Conservation (phyloP, 2,888 invertebrate genomes). For the Neocrepidodera transversa region DNA sequence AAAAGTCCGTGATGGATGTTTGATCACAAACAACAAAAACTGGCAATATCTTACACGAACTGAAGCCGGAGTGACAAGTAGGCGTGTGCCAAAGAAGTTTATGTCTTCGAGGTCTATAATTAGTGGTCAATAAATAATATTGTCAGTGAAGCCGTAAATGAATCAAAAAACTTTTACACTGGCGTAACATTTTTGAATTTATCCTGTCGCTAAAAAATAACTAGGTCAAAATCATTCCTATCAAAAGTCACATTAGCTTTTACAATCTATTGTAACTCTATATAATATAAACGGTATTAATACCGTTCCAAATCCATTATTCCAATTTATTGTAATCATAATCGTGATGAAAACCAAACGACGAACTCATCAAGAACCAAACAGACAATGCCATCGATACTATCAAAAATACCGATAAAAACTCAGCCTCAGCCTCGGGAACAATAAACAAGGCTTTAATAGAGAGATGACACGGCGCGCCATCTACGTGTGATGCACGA, state of each 20-base stretch:
- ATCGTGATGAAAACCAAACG: slow-evolving; percentile 26
- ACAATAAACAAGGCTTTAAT: slow-evolving; percentile 57
- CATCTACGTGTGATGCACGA: slow-evolving; percentile 59
- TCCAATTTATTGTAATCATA: slow-evolving; percentile 17
- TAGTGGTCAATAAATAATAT: slow-evolving; percentile 53
- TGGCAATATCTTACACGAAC: slow-evolving; percentile 35
- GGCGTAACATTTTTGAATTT: too few species aligned
- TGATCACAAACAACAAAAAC: slow-evolving; percentile 31
- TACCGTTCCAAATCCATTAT: slow-evolving; percentile 20
- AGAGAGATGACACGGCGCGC: slow-evolving; percentile 51
- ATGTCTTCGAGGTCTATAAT: slow-evolving; percentile 51
- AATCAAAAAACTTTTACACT: slow-evolving; percentile 43
- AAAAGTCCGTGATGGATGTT: slow-evolving; percentile 34
- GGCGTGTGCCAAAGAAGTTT: slow-evolving; percentile 49
- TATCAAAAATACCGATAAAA: slow-evolving; percentile 22
- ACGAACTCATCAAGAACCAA: slow-evolving; percentile 19
- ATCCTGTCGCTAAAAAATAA: too few species aligned
- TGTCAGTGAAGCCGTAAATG: slow-evolving; percentile 48
- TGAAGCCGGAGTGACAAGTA: slow-evolving; percentile 46
- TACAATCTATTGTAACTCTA: too few species aligned
- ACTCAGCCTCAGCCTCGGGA: too few species aligned
- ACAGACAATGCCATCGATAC: slow-evolving; percentile 15
- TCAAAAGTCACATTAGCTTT: too few species aligned
- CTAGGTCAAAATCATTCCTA: too few species aligned
- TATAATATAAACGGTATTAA: slow-evolving; percentile 51